Conservation (phyloP, 1,140 invertebrate species). For the Myzus persicae region DNA sequence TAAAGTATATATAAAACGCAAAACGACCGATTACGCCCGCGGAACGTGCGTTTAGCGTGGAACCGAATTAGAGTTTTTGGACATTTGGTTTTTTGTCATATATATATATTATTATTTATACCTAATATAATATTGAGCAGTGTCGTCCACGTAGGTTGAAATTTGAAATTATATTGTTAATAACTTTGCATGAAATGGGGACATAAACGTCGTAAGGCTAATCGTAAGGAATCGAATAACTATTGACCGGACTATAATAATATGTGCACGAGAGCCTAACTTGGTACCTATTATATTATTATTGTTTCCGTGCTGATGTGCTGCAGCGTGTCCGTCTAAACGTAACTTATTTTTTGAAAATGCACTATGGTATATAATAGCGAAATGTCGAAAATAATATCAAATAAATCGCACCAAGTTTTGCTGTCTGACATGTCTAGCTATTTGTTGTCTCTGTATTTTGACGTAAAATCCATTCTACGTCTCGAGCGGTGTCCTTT, state of each 20-base stretch:
- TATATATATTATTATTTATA: neutral
- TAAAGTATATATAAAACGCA: neutral
- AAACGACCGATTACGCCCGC: conserved; percentile 1
- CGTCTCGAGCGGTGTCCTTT: too few species aligned
- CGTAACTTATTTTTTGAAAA: neutral
- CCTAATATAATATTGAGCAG: neutral
- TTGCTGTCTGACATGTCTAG: neutral
- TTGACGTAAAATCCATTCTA: conserved; percentile 25
- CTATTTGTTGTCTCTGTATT: neutral
- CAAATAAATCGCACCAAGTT: neutral
- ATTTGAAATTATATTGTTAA: neutral
- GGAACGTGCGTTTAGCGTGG: neutral
- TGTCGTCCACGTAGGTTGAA: neutral
- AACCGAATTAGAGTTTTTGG: neutral
- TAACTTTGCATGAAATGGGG: neutral
- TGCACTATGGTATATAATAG: neutral
- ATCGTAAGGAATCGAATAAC: neutral
- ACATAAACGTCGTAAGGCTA: neutral
- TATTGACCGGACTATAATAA: neutral
- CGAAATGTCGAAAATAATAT: neutral
- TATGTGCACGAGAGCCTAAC: neutral
- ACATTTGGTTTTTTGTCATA: neutral
- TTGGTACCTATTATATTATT: neutral
- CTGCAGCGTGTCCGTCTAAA: neutral
- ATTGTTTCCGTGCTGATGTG: neutral